Base-by-base conservation (phyloP, 2,888 invertebrate species). In the Escarpia spicata region DNA sequence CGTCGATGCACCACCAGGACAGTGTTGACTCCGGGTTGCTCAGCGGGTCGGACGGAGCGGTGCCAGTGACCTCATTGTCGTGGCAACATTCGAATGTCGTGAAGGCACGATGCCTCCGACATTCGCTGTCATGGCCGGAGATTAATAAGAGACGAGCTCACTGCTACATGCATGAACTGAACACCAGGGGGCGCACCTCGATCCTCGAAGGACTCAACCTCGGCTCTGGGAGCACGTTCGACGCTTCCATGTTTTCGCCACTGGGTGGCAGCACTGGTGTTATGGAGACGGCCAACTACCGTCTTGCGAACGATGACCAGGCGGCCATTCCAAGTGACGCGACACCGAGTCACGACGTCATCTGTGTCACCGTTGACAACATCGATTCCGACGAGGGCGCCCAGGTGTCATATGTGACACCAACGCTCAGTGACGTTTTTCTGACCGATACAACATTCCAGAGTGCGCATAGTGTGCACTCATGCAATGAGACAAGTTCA, bases 11-110 rank as follows among this genome's bases (percentile, higher is more conserved):
- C 9, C 93, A 93, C 89, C 93, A 93, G 92, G 95, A 96, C 92
- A 96, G 96, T 93, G 95, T 94, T 91, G 96, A 96, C 93, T 95
- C 95, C 0, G 96, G 96, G 3, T 94, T 96, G 90, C 95, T 95
- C 43, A 96, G 96, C 94, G 95, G 95, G 92, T 37, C 92, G 2
- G 92, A 92, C 10, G 31, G 31, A 12, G 45, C 89, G 26, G 15
- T 91, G 12, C 45, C 91, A 8, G 43, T 90, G 92, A 75, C 89
- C 19, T 26, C 75, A 26, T 75, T 75, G 75, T 75, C 75, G 6
- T 75, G 75, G 75, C 75, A 75, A 75, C 75, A 15, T 3, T 75
- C 75, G 3, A 75, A 43, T 8, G 60, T 58, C 44, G 92, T 43
- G 90, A 92, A n/a, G 19, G 43, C 92, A 6, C 92, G 93, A 3